Conservation (phyloP, 2,113 vertebrate genomes). For the Agapornis roseicollis region DNA sequence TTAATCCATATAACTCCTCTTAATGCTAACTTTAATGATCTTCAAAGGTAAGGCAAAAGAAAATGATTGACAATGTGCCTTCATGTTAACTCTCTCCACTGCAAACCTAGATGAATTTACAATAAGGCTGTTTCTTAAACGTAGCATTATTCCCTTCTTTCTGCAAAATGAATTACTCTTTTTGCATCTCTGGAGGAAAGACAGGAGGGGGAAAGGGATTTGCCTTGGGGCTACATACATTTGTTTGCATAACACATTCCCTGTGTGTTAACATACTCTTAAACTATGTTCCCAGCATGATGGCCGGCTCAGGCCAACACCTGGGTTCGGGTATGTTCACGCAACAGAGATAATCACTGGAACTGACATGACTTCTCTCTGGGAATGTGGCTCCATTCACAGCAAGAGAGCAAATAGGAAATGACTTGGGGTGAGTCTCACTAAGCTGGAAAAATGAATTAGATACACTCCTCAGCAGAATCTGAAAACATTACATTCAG, state of each 20-base stretch:
- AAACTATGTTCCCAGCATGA: conserved; percentile 54
- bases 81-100: background rate
- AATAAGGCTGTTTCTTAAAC: background rate
- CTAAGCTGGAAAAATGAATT: conserved; percentile 76
- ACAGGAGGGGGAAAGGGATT: background rate
- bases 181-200: background rate
- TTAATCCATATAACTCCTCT: conserved; percentile 55
- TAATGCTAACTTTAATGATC: conserved; percentile 57
- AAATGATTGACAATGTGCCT: background rate
- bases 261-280: conserved; percentile 48
- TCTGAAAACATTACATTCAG: conserved; percentile 46
- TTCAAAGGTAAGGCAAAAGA: conserved; percentile 49
- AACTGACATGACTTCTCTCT: conserved; percentile 48
- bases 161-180: background rate
- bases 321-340: background rate
- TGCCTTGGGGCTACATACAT: background rate
- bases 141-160: background rate
- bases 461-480: conserved; percentile 68
- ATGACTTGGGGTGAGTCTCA: conserved; percentile 64
- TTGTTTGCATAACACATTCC: conserved; percentile 47
- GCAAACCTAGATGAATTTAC: background rate
- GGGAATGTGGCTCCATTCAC: conserved; percentile 65
- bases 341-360: conserved; percentile 52
- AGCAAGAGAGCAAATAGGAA: conserved; percentile 71
- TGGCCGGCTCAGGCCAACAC: background rate